Evolutionary conservation across 2,888 invertebrate species (phyloP).

Genomic region (Drosophila ustulata): DNA sequence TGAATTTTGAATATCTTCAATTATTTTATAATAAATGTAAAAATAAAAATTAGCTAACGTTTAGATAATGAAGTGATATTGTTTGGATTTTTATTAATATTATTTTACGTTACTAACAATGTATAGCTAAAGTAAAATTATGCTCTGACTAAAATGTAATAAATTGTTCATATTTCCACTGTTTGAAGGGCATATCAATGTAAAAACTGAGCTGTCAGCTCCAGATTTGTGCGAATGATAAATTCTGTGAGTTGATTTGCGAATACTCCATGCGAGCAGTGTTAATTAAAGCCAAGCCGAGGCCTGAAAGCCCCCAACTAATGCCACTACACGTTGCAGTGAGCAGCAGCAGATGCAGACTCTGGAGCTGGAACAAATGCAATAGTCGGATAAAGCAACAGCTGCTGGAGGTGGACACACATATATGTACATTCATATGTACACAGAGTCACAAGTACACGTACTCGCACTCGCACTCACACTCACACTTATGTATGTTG

Average conservation of each 20-base stretch:
- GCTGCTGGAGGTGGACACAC: slow-evolving; percentile 15
- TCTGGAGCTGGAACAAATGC: background rate
- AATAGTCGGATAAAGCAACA: slow-evolving; percentile 22
- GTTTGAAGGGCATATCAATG: slow-evolving; percentile 25
- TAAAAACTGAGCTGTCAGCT: slow-evolving; percentile 47
- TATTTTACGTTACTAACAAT: too few relatives aligned
- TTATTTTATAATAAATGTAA: background rate
- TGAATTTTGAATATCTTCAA: background rate
- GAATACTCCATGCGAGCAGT: slow-evolving; percentile 10
- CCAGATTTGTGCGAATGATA: slow-evolving; percentile 54
- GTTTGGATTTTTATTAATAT: too few relatives aligned
- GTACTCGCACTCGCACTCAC: background rate
- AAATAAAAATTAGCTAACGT: too few relatives aligned
- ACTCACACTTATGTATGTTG: slow-evolving; percentile 8
- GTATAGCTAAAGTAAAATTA: too few relatives aligned
- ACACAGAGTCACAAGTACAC: slow-evolving; percentile 13
- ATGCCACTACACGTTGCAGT: background rate
- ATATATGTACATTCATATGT: background rate
- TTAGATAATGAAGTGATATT: too few relatives aligned
- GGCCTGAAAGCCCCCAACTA: slow-evolving; percentile 35
- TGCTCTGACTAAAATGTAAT: too few relatives aligned
- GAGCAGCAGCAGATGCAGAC: background rate
- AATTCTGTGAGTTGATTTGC: slow-evolving; percentile 46
- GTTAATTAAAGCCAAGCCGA: slow-evolving; percentile 44
- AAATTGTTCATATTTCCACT: background rate